Base-by-base conservation (phyloP, 2,113 vertebrate species). In the Microtus ochrogaster region DNA sequence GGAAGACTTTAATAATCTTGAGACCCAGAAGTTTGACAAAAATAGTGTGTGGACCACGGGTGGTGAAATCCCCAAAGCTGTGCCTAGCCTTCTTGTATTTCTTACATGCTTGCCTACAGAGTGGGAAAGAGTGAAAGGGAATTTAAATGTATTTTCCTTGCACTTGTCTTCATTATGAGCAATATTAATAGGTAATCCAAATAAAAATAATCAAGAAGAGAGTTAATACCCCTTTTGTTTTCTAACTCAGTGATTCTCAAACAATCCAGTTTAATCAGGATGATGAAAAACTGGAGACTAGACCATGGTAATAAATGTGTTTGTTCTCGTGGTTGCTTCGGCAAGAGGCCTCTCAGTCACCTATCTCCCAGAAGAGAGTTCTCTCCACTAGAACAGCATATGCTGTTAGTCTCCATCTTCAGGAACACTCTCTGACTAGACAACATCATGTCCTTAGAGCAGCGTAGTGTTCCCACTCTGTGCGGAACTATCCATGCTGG, bases 371-470 rank as follows among this genome's bases (percentile, higher is more conserved):
- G 96, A 33, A 85, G 81, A 91, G 33, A 55, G 85, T 86, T 95
- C 21, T 94, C 55, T 94, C 83, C 24, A 2, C 68, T 77, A 79
- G 96, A 97, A 97, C 93, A 72, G 36, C 70, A 39, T 72, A 92
- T 74, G 86, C 78, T 95, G 91, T 95, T 92, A 96, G 68, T 91
- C 52, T 66, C 74, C 55, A 68, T 94, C 81, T 92, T 81, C 81
- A 93, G 93, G 93, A 97, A 97, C 78, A 96, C 72, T 41, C 61
- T 97, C 92, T 92, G 65, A 88, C 77, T 85, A 92, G 83, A 86
- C 90, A 96, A 78, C 86, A 92, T 77, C 61, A 33, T 87, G 92
- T 97, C 91, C 91, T 96, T 39, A 44, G n/a, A 52, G 89, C 86
- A 83, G 49, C 30, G 17, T 2, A 39, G 39, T 78, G 47, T 86